Conservation (phyloP, 1,140 invertebrate genomes). For the Nephotettix cincticeps region DNA sequence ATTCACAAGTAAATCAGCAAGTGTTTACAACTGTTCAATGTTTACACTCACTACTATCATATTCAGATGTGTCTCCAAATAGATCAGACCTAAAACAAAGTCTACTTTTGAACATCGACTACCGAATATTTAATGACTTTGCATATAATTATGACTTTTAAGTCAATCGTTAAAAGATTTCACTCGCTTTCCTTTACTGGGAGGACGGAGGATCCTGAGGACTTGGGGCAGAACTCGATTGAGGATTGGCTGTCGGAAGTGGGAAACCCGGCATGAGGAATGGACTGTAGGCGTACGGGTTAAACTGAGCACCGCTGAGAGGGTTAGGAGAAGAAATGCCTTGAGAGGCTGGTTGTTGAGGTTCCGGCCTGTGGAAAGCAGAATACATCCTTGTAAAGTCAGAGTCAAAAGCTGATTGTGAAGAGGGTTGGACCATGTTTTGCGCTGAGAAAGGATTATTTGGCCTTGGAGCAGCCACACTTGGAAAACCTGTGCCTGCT, state of each 20-base stretch:
- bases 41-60: background rate
- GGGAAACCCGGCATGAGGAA: conserved; percentile 5
- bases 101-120: background rate
- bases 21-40: background rate
- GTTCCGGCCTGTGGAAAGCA: conserved; percentile 50
- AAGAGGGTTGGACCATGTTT: background rate
- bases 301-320: background rate
- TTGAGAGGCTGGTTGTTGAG: background rate
- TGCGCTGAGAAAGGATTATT: background rate
- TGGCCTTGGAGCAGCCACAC: background rate
- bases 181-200: background rate
- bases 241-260: background rate
- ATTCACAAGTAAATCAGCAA: background rate
- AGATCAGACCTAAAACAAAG: background rate
- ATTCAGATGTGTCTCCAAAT: background rate
- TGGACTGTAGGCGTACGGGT: conserved; percentile 6
- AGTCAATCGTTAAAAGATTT: too few species aligned
- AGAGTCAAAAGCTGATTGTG: conserved; percentile 43
- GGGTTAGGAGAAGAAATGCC: background rate
- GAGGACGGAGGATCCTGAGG: background rate
- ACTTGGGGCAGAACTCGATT: background rate
- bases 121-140: background rate
- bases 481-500: conserved; percentile 13
- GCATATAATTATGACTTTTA: too few species aligned
- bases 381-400: conserved; percentile 53